phyloP scores from a whole-genome alignment of 2,113 vertebrate genomes.

The Vireo altiloquus region DNA sequence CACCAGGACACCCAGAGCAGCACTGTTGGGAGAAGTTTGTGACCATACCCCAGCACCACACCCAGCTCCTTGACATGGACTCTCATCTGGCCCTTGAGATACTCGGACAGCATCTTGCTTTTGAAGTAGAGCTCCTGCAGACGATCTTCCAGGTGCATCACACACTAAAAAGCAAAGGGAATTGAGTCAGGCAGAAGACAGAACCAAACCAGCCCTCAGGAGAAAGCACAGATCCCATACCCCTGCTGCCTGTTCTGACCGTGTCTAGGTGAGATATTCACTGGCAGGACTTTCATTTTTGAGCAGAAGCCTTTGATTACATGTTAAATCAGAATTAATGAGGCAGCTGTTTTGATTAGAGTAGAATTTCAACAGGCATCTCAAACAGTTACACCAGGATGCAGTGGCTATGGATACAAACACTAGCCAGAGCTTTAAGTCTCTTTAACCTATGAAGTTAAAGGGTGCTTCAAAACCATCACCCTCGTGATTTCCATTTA shows the following conservation, averaged over 20 bases:
- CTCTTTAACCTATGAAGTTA: neutral
- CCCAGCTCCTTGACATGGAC: conserved; percentile 97
- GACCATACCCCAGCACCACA: conserved; percentile 90
- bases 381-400: neutral
- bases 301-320: neutral
- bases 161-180: conserved; percentile 78
- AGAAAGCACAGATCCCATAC: neutral
- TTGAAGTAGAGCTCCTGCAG: conserved; percentile 98
- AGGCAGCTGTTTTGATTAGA: neutral
- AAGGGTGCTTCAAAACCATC: neutral
- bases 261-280: neutral
- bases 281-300: neutral
- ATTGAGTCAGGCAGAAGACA: neutral
- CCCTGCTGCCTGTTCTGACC: neutral
- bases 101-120: conserved; percentile 97
- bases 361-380: neutral
- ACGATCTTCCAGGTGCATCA: conserved; percentile 97
- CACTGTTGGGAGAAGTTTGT: neutral
- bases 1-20: neutral
- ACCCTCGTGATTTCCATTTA: rapidly evolving
- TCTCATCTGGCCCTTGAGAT: conserved; percentile 95
- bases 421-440: neutral
- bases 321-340: neutral
- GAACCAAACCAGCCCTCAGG: neutral
- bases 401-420: neutral